These are phyloP conservation scores for Parapristionchus giblindavisi DNA, from an alignment of 2,888 invertebrate species.

Conservation along the genomic window DNA sequence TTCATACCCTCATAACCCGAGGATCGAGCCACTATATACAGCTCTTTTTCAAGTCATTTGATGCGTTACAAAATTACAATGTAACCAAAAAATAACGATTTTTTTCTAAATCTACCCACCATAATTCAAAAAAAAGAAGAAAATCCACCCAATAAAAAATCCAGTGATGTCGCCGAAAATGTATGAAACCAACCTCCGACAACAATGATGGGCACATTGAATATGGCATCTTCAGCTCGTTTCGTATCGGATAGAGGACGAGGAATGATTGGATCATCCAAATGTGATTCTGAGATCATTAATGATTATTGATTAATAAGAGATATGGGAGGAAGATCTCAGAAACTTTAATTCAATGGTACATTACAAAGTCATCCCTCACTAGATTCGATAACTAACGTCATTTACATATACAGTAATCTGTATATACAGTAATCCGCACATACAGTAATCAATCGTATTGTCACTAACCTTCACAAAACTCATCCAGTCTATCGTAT, in stretches of 20 bases:
- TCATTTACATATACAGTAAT: too few species aligned
- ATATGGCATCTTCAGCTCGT: slow-evolving; percentile 70
- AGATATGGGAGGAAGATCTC: too few species aligned
- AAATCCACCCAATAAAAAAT: background rate
- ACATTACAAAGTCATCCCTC: too few species aligned
- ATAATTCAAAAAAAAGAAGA: background rate
- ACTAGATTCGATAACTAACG: too few species aligned
- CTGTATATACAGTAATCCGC: too few species aligned
- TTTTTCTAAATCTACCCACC: too few species aligned
- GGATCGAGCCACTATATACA: background rate
- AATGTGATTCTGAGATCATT: slow-evolving; percentile 64
- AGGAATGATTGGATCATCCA: slow-evolving; percentile 71
- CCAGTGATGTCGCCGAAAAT: background rate
- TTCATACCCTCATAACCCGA: background rate
- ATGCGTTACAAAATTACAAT: too few species aligned
- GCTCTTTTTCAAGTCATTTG: too few species aligned
- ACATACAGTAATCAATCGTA: too few species aligned
- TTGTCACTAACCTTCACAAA: slow-evolving; percentile 70
- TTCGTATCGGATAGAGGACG: slow-evolving; percentile 69
- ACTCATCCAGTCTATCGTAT: slow-evolving; percentile 72
- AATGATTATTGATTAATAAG: too few species aligned
- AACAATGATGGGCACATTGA: slow-evolving; percentile 72
- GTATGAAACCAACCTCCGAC: slow-evolving; percentile 69
- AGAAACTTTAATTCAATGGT: too few species aligned
- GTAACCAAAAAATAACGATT: too few species aligned